These are phyloP conservation scores for Drosophila birchii DNA, from an alignment of 2,888 invertebrate genomes.

Conservation along the genomic window DNA sequence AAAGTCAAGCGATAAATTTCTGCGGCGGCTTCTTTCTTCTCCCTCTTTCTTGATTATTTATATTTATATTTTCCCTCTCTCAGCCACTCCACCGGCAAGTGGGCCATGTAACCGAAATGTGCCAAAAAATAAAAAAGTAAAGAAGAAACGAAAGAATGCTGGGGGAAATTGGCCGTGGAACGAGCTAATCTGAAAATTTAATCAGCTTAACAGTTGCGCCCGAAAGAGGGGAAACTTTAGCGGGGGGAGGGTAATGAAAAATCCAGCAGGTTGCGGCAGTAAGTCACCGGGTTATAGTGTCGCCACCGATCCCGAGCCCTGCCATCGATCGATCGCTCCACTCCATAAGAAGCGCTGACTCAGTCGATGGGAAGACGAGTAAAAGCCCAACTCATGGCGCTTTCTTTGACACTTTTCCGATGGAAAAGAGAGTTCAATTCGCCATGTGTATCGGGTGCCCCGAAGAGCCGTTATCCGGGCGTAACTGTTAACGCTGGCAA, in stretches of 20 bases:
- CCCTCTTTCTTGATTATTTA: constrained; percentile 48
- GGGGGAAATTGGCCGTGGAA: constrained; percentile 40
- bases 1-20: constrained; percentile 68
- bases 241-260: constrained; percentile 15
- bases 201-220: constrained; percentile 52
- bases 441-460: constrained; percentile 53
- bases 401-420: constrained; percentile 77
- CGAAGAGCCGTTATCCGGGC: constrained; percentile 55
- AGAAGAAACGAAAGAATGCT: constrained; percentile 33
- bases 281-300: constrained; percentile 50
- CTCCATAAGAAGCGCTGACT: constrained; percentile 23
- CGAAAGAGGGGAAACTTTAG: neutral
- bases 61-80: constrained; percentile 15
- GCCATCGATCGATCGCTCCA: constrained; percentile 29
- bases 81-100: constrained; percentile 54
- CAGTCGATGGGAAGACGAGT: constrained; percentile 16
- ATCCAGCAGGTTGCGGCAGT: constrained; percentile 30
- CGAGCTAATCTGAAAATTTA: constrained; percentile 74
- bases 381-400: constrained; percentile 62
- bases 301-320: constrained; percentile 17
- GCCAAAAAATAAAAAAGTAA: constrained; percentile 64
- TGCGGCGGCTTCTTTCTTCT: constrained; percentile 52
- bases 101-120: constrained; percentile 73
- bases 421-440: constrained; percentile 66
- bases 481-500: constrained; percentile 50